Evolutionary conservation across 1,140 invertebrate genomes (phyloP), one percentile per base, ranked within the genome.

Genomic region (Hydropsyche tenuis): DNA sequence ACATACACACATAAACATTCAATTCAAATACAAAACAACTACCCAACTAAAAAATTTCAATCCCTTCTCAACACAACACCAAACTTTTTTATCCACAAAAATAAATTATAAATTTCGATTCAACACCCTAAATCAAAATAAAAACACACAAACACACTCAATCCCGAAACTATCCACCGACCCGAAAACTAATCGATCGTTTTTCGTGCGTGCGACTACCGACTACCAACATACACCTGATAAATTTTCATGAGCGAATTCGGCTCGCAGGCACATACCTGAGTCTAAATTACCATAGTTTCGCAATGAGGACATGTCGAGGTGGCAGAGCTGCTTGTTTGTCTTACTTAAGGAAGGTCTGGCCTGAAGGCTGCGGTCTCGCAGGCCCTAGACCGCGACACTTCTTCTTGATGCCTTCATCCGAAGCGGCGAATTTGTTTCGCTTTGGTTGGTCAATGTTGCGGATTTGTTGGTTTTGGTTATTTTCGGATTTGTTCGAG

Each of bases 201-300:
- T 37, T 37, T 37, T 9, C 30, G 30, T 37, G 30, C 30, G 30
- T 37, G 30, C n/a, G n/a, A n/a, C n/a, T n/a, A n/a, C n/a, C n/a
- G n/a, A n/a, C n/a, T n/a, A 9, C 30, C 30, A 37, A 9, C 30
- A 37, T 37, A 23, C 14, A 16, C 20, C 18, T 68, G 45, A 68
- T 68, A 68, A 68, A 68, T 68, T 68, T 68, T 68, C 65, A 68
- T 68, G 65, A 69, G 30, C 30, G 30, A 37, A 37, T n/a, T n/a
- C 43, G 37, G 5, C 43, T 20, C 42, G 3, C 60, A 62, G 20
- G 60, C n/a, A 5, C 27, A 27, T n/a, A 16, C 6, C 37, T 51
- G 51, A 60, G 42, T 72, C 25, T 1, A 72, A 72, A 72, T 72
- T 72, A 63, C 53, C 70, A 72, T 72, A 72, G 70, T 72, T 72